Evolutionary conservation across 1,140 invertebrate species (phyloP), one percentile per base, ranked within the genome.

Genomic region (Drosophila watanabei): DNA sequence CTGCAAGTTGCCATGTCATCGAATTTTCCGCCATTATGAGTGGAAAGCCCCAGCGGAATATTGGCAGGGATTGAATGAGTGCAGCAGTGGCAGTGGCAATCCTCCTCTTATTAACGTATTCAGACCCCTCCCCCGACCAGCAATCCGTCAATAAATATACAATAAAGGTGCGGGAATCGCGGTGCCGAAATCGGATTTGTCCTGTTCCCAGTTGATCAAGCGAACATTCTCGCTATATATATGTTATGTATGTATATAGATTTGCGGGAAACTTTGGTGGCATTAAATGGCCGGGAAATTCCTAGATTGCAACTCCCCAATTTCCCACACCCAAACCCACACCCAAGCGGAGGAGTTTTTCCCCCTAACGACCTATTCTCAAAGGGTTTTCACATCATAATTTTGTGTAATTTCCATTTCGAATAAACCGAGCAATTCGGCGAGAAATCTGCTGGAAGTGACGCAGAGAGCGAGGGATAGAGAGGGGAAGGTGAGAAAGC

Each of bases 11-110:
- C 64, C 75, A 78, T 65, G 75, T 78, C 75, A 79, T 79, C 56
- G 75, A 78, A 79, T 70, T 79, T 78, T 62, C 35, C 56, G 45
- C 72, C 69, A 61, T 77, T 61, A 77, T 78, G 56, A 78, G 51
- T 52, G 51, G 35, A 39, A 57, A 28, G 35, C 35, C 66, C 24
- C 48, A 58, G 32, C n/a, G 68, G 69, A 59, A 20, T 69, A 64
- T 64, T 66, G 39, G n/a, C 63, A 10, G 49, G 32, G 61, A 48
- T 43, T 52, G 61, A 70, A 52, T 52, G 66, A 30, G 43, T 69
- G 62, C 48, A 62, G 20, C 39, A 8, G 56, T 33, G 28, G 20
- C 20, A 61, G 45, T 24, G 20, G n/a, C 30, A 54, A 35, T 54
- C 32, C 32, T 43, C 37, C 66, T 30, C 32, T 70, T 70, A 70